Base-by-base conservation (phyloP, 2,888 invertebrate species). In the Pilophorus perplexus region DNA sequence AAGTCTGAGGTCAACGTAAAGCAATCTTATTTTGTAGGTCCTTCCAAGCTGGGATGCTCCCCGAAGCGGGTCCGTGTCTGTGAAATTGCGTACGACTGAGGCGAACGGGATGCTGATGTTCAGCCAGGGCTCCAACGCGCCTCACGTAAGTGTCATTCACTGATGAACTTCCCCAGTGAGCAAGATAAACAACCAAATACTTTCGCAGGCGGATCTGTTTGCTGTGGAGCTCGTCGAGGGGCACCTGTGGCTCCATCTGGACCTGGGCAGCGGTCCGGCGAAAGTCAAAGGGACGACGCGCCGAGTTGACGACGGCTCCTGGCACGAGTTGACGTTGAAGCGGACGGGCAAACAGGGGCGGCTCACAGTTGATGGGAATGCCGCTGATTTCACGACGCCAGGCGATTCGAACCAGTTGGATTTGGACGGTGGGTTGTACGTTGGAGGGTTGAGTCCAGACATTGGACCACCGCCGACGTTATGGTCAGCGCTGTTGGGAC, bases 21-120 rank as follows among this genome's bases (percentile, higher is more conserved):
- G n/a, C n/a, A n/a, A n/a, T n/a, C n/a, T n/a, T n/a, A n/a, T n/a
- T n/a, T n/a, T n/a, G n/a, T 83, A 90, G 90, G 85, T 89, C 60
- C 79, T 95, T 74, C 93, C 94, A 44, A 88, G 90, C 64, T 94
- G 94, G 94, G 92, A 93, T 76, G 90, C 91, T 1, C 89, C 90
- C 75, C 88, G 89, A 75, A 86, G 88, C 23, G 94, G 94, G 68
- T 90, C 89, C 25, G 88, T 96, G 75, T 89, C 92, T 44, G 92
- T 96, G 80, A 93, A 95, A 80, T 93, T 98, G 76, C 86, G 95
- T 69, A 97, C 97, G 48, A 93, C 90, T 77, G 96, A 97, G 78
- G 89, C 92, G 5, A 93, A 96, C 75, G 97, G 97, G 22, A 83
- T 98, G 72, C 85, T 98, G 64, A 85, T 97, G 76, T 91, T 93